Percentiles rank a stretch among this genome's conserved stretches.
These are phyloP conservation scores for Stichodactyla helianthus DNA, from an alignment of 64 coral and sea anemone species.

Conservation along the genomic window DNA sequence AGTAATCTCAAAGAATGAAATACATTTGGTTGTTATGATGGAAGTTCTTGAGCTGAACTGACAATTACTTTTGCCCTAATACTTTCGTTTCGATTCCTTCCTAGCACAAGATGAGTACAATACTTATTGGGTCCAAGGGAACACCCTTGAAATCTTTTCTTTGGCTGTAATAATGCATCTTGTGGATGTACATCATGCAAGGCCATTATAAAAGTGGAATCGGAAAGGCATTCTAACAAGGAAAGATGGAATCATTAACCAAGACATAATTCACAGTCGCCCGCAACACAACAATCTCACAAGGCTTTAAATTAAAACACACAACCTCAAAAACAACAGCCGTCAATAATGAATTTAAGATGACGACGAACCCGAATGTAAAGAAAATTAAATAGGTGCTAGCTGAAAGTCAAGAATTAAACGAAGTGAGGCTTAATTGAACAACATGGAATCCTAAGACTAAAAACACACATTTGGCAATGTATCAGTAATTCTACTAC, in stretches of 20 bases:
- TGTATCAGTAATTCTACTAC: neutral
- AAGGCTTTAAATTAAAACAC: neutral
- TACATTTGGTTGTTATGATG: neutral
- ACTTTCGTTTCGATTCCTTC: neutral
- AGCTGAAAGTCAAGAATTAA: slow-evolving; percentile 7
- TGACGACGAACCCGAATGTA: neutral
- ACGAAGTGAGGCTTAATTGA: neutral
- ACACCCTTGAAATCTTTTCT: slow-evolving; percentile 8
- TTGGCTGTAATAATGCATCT: neutral
- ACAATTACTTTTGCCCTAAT: neutral
- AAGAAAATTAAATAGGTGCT: slow-evolving; percentile 17
- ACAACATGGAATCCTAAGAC: neutral
- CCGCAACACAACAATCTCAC: slow-evolving; percentile 15
- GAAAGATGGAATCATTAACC: slow-evolving; percentile 6
- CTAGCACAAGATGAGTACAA: neutral
- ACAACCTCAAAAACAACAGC: slow-evolving; percentile 26
- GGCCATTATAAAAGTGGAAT: slow-evolving; percentile 16
- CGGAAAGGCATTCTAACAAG: slow-evolving; percentile 2
- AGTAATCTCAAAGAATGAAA: neutral
- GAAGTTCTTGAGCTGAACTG: neutral
- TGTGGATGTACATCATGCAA: neutral
- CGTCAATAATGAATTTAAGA: neutral
- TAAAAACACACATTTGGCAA: neutral
- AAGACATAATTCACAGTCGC: slow-evolving; percentile 1
- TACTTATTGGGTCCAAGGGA: slow-evolving; percentile 9